Conservation (phyloP, 2,113 vertebrate genomes). For the Atractosteus spatula region DNA sequence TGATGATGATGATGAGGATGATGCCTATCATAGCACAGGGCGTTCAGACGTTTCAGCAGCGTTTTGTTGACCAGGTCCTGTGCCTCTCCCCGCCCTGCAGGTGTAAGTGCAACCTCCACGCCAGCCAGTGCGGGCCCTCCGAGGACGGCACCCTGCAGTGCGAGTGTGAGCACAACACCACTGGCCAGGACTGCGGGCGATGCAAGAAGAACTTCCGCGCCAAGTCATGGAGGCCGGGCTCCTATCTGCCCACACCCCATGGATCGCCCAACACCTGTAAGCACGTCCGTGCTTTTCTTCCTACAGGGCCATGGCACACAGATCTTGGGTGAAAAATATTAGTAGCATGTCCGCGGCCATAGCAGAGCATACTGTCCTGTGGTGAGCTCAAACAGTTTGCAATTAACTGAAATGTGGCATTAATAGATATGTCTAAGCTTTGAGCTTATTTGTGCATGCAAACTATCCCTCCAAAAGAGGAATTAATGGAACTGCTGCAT, state of each 20-base stretch:
- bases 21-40: no score
- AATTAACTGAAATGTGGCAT: no score
- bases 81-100: slow-evolving; percentile 49
- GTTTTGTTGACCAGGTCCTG: background rate
- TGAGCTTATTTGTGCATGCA: no score
- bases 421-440: no score
- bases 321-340: no score
- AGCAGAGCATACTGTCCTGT: no score
- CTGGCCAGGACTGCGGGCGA: slow-evolving; percentile 90
- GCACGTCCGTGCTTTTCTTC: slow-evolving; percentile 40
- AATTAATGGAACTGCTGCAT: no score
- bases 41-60: no score
- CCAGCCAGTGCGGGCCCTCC: slow-evolving; percentile 81
- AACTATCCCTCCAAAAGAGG: no score
- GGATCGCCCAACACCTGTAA: slow-evolving; percentile 93
- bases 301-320: background rate
- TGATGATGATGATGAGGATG: no score
- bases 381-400: no score
- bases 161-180: slow-evolving; percentile 97
- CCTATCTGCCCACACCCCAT: slow-evolving; percentile 86
- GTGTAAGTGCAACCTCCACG: slow-evolving; percentile 97
- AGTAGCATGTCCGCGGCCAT: no score
- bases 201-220: slow-evolving; percentile 94
- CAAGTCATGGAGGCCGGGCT: slow-evolving; percentile 90
- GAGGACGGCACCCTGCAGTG: slow-evolving; percentile 89